phyloP scores from a whole-genome alignment of 1,140 invertebrate species.

The Orius insidiosus region DNA sequence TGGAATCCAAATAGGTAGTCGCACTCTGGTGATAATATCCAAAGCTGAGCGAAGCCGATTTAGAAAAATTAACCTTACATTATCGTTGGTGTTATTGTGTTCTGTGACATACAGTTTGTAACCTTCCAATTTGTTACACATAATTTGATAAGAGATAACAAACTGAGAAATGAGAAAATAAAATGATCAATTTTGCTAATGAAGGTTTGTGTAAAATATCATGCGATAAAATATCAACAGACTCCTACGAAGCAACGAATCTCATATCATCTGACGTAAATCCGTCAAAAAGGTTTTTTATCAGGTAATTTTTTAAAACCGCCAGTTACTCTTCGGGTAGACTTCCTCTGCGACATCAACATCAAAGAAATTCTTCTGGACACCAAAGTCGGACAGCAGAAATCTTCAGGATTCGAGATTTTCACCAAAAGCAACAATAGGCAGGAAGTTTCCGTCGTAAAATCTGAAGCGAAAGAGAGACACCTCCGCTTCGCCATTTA shows the following conservation, averaged over 20 bases:
- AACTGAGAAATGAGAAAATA: too few species aligned
- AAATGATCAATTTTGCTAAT: slow-evolving; percentile 30
- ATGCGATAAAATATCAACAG: slow-evolving; percentile 29
- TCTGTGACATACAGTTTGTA: too few species aligned
- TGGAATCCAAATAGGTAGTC: too few species aligned
- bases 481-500: slow-evolving; percentile 21
- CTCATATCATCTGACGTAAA: slow-evolving; percentile 34
- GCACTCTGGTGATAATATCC: too few species aligned
- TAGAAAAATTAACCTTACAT: too few species aligned
- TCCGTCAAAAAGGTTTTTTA: slow-evolving; percentile 41
- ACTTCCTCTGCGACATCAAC: slow-evolving; percentile 46
- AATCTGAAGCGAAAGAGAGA: not conserved
- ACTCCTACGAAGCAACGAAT: slow-evolving; percentile 49
- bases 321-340: slow-evolving; percentile 47
- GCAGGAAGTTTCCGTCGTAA: not conserved
- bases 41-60: too few species aligned
- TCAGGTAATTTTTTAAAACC: slow-evolving; percentile 52
- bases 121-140: too few species aligned
- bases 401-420: slow-evolving; percentile 44
- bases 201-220: slow-evolving; percentile 24
- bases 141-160: too few species aligned
- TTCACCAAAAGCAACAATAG: slow-evolving; percentile 21
- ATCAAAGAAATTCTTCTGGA: slow-evolving; percentile 43
- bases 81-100: too few species aligned
- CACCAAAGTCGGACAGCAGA: slow-evolving; percentile 40